Evolutionary conservation across 2,113 vertebrate genomes (phyloP).

Genomic region (Egretta garzetta): DNA sequence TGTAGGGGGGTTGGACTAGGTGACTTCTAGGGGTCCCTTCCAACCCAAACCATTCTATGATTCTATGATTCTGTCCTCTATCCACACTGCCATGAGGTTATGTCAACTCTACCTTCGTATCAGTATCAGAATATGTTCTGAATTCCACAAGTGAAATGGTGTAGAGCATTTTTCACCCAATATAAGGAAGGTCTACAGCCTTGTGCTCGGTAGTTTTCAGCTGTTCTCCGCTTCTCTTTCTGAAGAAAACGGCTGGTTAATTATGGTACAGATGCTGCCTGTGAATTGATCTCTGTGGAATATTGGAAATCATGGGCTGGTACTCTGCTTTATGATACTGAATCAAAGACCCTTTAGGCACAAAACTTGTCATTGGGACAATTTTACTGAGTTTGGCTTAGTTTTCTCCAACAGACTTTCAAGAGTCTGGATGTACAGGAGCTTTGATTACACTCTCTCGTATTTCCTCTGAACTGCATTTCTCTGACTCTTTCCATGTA

Average conservation of each 20-base stretch:
- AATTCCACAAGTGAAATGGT: neutral
- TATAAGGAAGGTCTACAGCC: neutral
- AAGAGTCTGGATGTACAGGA: neutral
- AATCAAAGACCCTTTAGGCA: neutral
- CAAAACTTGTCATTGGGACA: neutral
- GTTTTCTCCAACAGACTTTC: neutral
- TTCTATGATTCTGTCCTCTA: no score
- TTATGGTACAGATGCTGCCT: neutral
- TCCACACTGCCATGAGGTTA: accelerated
- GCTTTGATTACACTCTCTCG: neutral
- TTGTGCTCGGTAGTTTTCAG: neutral
- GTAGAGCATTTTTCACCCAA: neutral
- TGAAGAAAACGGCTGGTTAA: neutral
- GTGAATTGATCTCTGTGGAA: neutral
- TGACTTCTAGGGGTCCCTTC: no score
- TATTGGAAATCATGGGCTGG: neutral
- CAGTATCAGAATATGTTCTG: neutral
- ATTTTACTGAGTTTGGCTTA: neutral
- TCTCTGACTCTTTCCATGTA: neutral
- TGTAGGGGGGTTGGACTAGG: no score
- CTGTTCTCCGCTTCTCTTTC: neutral
- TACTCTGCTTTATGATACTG: neutral
- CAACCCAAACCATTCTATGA: no score
- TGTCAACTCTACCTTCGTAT: neutral
- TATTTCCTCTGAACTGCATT: neutral